phyloP scores from a whole-genome alignment of 1,140 invertebrate species.

The Helicoverpa armigera region DNA sequence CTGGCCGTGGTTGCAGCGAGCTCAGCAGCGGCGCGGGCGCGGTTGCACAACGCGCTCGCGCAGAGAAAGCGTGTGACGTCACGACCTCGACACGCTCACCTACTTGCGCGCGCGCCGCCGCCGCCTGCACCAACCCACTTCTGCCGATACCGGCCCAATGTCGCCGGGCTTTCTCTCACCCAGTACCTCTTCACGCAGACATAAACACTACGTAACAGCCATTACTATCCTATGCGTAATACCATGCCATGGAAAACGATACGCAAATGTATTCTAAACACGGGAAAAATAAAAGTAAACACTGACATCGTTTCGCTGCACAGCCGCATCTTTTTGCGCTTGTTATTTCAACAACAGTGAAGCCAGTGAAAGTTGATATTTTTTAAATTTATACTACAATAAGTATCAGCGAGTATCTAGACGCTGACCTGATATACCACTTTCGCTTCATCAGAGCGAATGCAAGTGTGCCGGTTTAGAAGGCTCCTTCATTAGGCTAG shows the following conservation, averaged over 20 bases:
- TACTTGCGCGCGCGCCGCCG: slow-evolving; percentile 71
- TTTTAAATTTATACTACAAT: slow-evolving; percentile 15
- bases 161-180: slow-evolving; percentile 76
- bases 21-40: slow-evolving; percentile 49
- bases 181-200: slow-evolving; percentile 50
- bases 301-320: slow-evolving; percentile 32
- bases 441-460: slow-evolving; percentile 54
- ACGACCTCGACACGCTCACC: slow-evolving; percentile 86
- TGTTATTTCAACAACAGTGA: neutral
- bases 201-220: slow-evolving; percentile 45
- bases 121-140: slow-evolving; percentile 78
- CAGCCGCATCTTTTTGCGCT: slow-evolving; percentile 4
- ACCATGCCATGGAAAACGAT: slow-evolving; percentile 21
- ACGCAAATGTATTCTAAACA: slow-evolving; percentile 38
- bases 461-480: slow-evolving; percentile 26
- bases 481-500: neutral
- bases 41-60: slow-evolving; percentile 73
- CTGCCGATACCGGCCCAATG: slow-evolving; percentile 72
- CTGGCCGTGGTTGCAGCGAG: slow-evolving; percentile 34
- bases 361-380: slow-evolving; percentile 40
- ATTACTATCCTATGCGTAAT: slow-evolving; percentile 49
- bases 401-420: slow-evolving; percentile 30
- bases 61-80: slow-evolving; percentile 84
- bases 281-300: slow-evolving; percentile 27
- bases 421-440: slow-evolving; percentile 46